Base-by-base conservation (phyloP, 1,140 invertebrate species). In the Augochlora pura region DNA sequence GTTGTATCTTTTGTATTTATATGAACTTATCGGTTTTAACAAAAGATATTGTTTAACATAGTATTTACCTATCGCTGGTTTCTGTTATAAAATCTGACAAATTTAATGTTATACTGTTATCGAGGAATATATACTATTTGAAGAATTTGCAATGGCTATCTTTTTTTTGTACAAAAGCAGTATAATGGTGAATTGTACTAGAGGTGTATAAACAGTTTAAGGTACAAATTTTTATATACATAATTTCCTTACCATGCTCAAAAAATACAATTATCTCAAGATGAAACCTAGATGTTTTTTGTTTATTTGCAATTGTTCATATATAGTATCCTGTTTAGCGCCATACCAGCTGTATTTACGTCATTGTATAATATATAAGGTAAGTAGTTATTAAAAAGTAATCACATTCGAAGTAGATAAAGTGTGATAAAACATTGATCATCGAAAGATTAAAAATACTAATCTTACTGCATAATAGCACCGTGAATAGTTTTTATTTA, bases 251-350 rank as follows among this genome's bases (percentile, higher is more conserved):
- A 57, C 49, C 54, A 39, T 32, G 16, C 42, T 72, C 14, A 72
- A 63, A 79, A 72, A 79, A 72, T 73, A 66, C 74, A 52, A 77
- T 73, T 66, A 65, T 25, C 32, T 70, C 23, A 23, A 63, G 16
- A 23, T 25, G 21, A 32, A 46, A 73, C 39, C 38, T 57, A 23
- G 14, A 54, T 23, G 49, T 52, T 52, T 52, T 52, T 21, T 54
- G 16, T 32, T 18, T 27, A 52, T 71, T 49, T 10, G n/a, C 42
- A 32, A 70, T 62, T 27, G 25, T 63, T n/a, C 14, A 32, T 62
- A 32, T 62, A 62, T n/a, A 23, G 16, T 60, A 60, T 77, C 38
- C 42, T 25, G 25, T 67, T 74, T 79, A 74, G 46, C 57, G 27
- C 52, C 52, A 72, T 23, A 73, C 10, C 32, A 79, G 39, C n/a